Percentiles rank a stretch among this genome's conserved stretches.
These are phyloP conservation scores for Oreonectes daqikongensis DNA, from an alignment of 2,797 vertebrate species.

Conservation along the genomic window DNA sequence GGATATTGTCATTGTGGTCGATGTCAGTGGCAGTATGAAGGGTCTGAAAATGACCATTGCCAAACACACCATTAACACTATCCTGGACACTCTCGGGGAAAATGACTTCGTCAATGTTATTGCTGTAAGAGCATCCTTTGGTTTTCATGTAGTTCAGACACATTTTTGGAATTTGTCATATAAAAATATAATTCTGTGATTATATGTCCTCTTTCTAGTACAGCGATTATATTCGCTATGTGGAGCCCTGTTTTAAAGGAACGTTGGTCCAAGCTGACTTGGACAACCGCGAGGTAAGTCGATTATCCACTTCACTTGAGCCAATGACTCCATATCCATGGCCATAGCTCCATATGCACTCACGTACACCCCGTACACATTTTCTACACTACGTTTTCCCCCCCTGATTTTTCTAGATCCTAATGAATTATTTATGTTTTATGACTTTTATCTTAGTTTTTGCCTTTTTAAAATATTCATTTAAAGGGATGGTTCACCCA, in stretches of 20 bases:
- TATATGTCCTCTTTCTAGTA: conserved; percentile 75
- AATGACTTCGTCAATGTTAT: conserved; percentile 98
- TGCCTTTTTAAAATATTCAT: no score
- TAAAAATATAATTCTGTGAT: neutral
- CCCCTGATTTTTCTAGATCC: no score
- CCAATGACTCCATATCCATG: conserved; percentile 26
- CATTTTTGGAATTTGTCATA: neutral
- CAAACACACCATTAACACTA: conserved; percentile 94
- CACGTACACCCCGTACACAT: neutral
- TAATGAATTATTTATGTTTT: no score
- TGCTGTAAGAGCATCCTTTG: conserved; percentile 77
- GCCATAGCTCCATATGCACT: conserved; percentile 26
- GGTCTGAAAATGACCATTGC: conserved; percentile 93
- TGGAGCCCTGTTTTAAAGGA: conserved; percentile 94
- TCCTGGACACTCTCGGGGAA: conserved; percentile 94
- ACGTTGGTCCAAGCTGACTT: conserved; percentile 94
- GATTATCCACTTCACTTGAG: conserved; percentile 57
- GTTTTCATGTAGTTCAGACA: neutral
- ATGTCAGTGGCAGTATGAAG: conserved; percentile 97
- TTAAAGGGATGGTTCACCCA: no score
- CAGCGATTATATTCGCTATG: conserved; percentile 92
- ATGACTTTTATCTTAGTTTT: no score
- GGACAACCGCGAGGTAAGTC: conserved; percentile 93
- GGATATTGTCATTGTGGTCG: conserved; percentile 93
- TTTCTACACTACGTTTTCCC: no score